Percentiles rank a stretch among this genome's conserved stretches.
These are phyloP conservation scores for Scophthalmus maximus DNA, from an alignment of 2,113 vertebrate species.

Conservation along the genomic window DNA sequence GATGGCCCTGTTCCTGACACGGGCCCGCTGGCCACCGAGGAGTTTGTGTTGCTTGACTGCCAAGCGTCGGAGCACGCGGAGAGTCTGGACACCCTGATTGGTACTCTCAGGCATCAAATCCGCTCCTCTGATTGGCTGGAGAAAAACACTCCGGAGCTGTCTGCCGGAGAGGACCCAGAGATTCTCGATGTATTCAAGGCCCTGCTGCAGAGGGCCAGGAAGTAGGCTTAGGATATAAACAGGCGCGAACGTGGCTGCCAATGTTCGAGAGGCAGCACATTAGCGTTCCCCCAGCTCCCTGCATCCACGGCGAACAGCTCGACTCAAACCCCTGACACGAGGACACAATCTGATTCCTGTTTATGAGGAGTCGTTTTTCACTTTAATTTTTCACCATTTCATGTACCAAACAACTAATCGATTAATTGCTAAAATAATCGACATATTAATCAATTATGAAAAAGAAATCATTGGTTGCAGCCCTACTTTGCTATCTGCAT, in stretches of 20 bases:
- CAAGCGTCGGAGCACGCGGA: constrained; percentile 73
- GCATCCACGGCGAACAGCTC: constrained; percentile 9
- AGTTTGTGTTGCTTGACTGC: constrained; percentile 78
- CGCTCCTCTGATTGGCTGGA: constrained; percentile 86
- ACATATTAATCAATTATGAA: too few relatives aligned
- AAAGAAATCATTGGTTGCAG: too few relatives aligned
- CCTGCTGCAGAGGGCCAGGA: constrained; percentile 84
- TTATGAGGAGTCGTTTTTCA: constrained; percentile 15
- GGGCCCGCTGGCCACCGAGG: constrained; percentile 66
- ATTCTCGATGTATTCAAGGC: constrained; percentile 88
- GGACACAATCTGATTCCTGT: constrained; percentile 31
- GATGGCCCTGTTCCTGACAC: constrained; percentile 63
- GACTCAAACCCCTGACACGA: constrained; percentile 27
- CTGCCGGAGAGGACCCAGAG: constrained; percentile 87
- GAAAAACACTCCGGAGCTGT: constrained; percentile 86
- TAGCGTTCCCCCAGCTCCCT: constrained; percentile 2
- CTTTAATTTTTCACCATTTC: too few relatives aligned
- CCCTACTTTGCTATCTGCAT: constrained; percentile 5
- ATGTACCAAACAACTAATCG: too few relatives aligned
- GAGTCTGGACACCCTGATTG: constrained; percentile 82
- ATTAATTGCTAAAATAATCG: too few relatives aligned
- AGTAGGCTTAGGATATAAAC: constrained; percentile 66
- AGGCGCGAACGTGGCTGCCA: constrained; percentile 29
- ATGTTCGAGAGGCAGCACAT: constrained; percentile 34
- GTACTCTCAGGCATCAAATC: constrained; percentile 86